phyloP scores from a whole-genome alignment of 1,140 invertebrate species.

The Saccostrea cuccullata region DNA sequence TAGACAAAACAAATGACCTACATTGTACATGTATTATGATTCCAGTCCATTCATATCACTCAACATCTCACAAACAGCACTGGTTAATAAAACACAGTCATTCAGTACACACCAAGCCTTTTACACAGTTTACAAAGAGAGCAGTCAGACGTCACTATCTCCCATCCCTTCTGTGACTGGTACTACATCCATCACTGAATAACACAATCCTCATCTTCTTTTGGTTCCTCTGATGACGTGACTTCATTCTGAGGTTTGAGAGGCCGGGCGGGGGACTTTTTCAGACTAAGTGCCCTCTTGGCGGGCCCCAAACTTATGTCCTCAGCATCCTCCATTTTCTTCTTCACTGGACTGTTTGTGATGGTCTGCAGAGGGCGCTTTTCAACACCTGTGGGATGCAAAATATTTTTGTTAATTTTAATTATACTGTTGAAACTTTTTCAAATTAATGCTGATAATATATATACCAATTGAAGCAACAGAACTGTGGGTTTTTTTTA shows the following conservation, averaged over 20 bases:
- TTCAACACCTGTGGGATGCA: conserved; percentile 28
- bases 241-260: neutral
- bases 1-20: neutral
- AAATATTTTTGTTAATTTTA: neutral
- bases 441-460: too few species aligned
- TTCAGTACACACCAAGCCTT: neutral
- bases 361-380: conserved; percentile 52
- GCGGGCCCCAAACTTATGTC: conserved; percentile 19
- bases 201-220: conserved; percentile 20
- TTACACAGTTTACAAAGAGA: neutral
- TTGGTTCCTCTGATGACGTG: neutral
- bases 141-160: neutral
- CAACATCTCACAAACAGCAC: neutral
- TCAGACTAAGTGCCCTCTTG: conserved; percentile 51
- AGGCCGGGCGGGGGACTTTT: conserved; percentile 31
- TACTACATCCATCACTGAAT: neutral
- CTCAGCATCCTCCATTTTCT: neutral
- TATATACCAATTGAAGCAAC: too few species aligned
- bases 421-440: too few species aligned
- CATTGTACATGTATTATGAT: neutral
- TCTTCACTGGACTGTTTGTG: conserved; percentile 54
- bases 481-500: too few species aligned
- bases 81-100: neutral
- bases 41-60: neutral
- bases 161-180: neutral